Base-by-base conservation (phyloP, 92 coral and sea anemone genomes). In the Montipora capitata region DNA sequence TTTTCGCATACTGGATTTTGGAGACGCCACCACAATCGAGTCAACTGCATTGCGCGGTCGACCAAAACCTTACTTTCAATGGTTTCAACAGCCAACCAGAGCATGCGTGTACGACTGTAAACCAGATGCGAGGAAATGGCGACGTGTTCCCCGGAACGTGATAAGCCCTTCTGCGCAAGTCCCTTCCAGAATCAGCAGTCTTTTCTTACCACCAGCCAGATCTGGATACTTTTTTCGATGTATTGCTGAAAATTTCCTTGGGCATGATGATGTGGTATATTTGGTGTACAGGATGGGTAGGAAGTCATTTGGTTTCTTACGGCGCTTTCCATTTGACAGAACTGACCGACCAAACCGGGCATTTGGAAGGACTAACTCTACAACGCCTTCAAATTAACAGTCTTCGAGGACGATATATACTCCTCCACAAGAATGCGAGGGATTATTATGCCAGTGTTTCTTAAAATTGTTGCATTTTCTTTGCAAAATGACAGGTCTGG, bases 61-160 rank as follows among this genome's bases (percentile, higher is more conserved):
- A 13, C 98, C 98, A 0, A 80, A 66, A 13, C 98, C 98, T 35
- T 89, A 76, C 85, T 95, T 91, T 85, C 69, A 45, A 48, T 95
- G 98, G 98, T 94, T 72, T 71, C 90, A 75, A 54, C 98, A 95
- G 74, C 83, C 69, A 80, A 92, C 91, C 59, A 81, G 72, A n/a
- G 88, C 77, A 66, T 93, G 96, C 71, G 13, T 35, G 2, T 88
- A 74, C 35, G 68, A 78, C 7, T 95, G 98, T 52, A 85, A 82
- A 59, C 98, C 98, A 10, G 82, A 86, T n/a, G 77, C 89, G 0
- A 76, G 35, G 61, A 77, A 88, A 76, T 95, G 98, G 98, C 80
- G 91, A 18, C 94, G 91, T 17, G 93, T 92, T 77, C 79, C 82
- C 10, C 84, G 86, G 18, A 88, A 79, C 56, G 80, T 61, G 44